Conservation (phyloP, 2,888 invertebrate genomes). For the Tillus elongatus region DNA sequence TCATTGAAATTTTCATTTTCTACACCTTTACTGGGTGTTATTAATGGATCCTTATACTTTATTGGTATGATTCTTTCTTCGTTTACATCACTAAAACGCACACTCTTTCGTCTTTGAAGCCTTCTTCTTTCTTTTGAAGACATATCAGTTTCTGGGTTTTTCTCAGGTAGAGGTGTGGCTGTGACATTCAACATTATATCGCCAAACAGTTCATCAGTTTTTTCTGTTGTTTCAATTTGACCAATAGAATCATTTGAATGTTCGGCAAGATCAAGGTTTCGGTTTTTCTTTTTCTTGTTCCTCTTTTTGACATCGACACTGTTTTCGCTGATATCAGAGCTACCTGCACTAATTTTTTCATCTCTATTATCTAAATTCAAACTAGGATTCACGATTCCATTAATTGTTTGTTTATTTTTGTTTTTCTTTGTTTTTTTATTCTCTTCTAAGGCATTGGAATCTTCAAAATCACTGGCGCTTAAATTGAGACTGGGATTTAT, state of each 20-base stretch:
- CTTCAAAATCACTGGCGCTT: too few species aligned
- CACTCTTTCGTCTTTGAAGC: constrained; percentile 18
- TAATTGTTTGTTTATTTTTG: neutral
- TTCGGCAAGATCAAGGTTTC: too few species aligned
- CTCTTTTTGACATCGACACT: too few species aligned
- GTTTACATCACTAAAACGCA: constrained; percentile 31
- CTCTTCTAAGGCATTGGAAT: too few species aligned
- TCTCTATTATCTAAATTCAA: neutral
- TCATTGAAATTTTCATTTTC: constrained; percentile 29
- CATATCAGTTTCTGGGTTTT: constrained; percentile 12
- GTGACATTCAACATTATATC: constrained; percentile 29
- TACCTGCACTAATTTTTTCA: too few species aligned
- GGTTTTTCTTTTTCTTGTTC: too few species aligned
- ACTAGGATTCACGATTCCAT: constrained; percentile 1
- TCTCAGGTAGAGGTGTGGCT: constrained; percentile 21
- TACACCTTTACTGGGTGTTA: constrained; percentile 16
- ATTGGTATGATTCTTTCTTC: constrained; percentile 28
- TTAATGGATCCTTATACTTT: constrained; percentile 4
- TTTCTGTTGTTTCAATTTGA: constrained; percentile 11
- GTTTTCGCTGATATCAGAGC: too few species aligned
- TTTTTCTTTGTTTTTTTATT: neutral
- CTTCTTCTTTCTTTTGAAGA: constrained; percentile 13
- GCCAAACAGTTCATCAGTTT: constrained; percentile 8
- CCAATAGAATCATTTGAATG: constrained; percentile 15
- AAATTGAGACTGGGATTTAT: too few species aligned